Evolutionary conservation across 1,140 invertebrate genomes (phyloP).

Genomic region (Acyrthosiphon pisum): DNA sequence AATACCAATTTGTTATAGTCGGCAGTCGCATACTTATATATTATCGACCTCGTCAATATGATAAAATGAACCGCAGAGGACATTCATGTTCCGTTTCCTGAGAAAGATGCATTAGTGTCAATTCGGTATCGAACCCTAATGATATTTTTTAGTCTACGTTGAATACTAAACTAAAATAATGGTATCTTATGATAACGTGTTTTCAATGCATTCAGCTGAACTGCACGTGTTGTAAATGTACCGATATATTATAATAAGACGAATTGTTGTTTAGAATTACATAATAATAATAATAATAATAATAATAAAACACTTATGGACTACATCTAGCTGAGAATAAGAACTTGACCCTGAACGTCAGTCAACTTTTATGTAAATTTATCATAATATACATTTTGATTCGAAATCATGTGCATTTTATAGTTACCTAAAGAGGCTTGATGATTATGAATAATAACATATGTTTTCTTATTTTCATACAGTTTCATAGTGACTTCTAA

Average conservation of each 20-base stretch:
- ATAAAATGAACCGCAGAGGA: slow-evolving; percentile 39
- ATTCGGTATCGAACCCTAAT: background rate
- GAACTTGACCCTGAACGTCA: background rate
- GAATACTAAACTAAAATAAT: background rate
- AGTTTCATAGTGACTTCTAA: background rate
- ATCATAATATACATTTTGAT: background rate
- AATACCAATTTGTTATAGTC: slow-evolving; percentile 26
- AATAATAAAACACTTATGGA: background rate
- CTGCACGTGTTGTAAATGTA: background rate
- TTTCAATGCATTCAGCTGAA: background rate
- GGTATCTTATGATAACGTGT: background rate
- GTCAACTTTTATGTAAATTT: background rate
- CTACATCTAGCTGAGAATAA: background rate
- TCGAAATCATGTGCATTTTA: background rate
- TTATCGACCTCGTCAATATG: slow-evolving; percentile 24
- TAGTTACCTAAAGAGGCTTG: background rate
- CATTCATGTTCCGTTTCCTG: slow-evolving; percentile 37
- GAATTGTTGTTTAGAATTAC: background rate
- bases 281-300: background rate
- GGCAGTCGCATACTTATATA: background rate
- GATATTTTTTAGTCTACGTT: background rate
- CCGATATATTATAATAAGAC: background rate
- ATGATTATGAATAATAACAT: slow-evolving; percentile 16
- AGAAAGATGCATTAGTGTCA: background rate
- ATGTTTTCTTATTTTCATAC: background rate